These are phyloP conservation scores for Nematolebias whitei DNA, from an alignment of 2,113 vertebrate genomes.

Conservation along the genomic window DNA sequence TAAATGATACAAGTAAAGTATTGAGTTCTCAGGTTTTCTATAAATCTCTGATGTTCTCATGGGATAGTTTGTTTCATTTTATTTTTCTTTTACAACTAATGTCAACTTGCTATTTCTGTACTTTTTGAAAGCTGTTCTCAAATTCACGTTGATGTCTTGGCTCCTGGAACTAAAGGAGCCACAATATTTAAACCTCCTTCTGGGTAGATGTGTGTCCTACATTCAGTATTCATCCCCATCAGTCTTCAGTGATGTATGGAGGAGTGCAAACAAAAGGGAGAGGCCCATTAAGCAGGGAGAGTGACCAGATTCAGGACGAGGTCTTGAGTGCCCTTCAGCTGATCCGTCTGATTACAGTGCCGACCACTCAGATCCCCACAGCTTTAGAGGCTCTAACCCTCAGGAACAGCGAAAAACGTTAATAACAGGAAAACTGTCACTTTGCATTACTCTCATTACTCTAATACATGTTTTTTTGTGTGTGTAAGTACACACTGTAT, in stretches of 20 bases:
- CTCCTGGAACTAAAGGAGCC: conserved; percentile 53
- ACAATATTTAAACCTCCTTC: conserved; percentile 53
- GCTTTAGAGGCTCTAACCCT: conserved; percentile 38
- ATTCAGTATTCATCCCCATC: conserved; percentile 60
- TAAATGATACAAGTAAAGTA: conserved; percentile 82
- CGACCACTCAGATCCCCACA: conserved; percentile 27
- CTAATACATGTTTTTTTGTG: conserved; percentile 44
- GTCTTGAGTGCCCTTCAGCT: conserved; percentile 35
- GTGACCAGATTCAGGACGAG: conserved; percentile 13
- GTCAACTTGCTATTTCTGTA: conserved; percentile 67
- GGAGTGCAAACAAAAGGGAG: conserved; percentile 34
- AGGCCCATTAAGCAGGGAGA: conserved; percentile 15
- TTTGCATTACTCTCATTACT: conserved; percentile 20
- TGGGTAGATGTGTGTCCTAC: conserved; percentile 62
- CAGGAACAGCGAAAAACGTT: conserved; percentile 18
- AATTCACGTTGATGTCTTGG: conserved; percentile 75
- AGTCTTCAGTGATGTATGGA: conserved; percentile 49
- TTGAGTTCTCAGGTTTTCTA: conserved; percentile 87
- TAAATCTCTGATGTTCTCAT: conserved; percentile 78
- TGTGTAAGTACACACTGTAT: conserved; percentile 42
- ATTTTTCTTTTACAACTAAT: conserved; percentile 72
- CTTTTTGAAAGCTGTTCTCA: conserved; percentile 73
- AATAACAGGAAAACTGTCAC: conserved; percentile 13
- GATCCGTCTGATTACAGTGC: conserved; percentile 41
- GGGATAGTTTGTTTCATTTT: conserved; percentile 67